Conservation (phyloP, 35 echinoderm and acorn worm genomes). For the Anneissia japonica region DNA sequence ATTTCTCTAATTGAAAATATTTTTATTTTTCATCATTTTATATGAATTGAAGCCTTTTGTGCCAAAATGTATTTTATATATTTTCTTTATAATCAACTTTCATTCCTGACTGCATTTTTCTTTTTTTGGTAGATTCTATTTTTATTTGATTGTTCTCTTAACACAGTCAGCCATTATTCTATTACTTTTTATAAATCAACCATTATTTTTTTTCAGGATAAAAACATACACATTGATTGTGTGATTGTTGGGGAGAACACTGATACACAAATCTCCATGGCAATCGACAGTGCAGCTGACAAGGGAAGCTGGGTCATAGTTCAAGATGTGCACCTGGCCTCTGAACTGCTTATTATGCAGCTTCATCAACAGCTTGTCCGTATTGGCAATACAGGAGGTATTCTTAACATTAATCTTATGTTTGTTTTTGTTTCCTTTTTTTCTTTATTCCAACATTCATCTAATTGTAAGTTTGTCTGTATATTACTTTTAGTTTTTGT, state of each 20-base stretch:
- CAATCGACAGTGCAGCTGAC: slow-evolving; percentile 67
- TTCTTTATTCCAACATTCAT: too few relatives aligned
- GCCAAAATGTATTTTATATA: neutral
- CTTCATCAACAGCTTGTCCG: slow-evolving; percentile 73
- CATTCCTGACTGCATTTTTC: too few relatives aligned
- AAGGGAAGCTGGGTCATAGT: slow-evolving; percentile 88
- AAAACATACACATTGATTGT: slow-evolving; percentile 70
- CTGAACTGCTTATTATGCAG: slow-evolving; percentile 27
- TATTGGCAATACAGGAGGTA: slow-evolving; percentile 89
- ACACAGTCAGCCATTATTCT: too few relatives aligned
- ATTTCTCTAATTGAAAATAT: too few relatives aligned
- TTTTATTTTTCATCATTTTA: neutral
- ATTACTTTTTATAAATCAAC: too few relatives aligned
- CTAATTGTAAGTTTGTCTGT: too few relatives aligned
- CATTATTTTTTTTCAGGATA: slow-evolving; percentile 39
- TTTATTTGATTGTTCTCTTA: too few relatives aligned
- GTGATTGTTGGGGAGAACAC: slow-evolving; percentile 69
- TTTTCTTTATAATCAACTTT: neutral
- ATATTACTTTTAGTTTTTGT: neutral
- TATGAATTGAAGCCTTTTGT: neutral
- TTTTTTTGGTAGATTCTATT: neutral
- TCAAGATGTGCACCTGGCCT: slow-evolving; percentile 78
- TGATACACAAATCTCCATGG: slow-evolving; percentile 62
- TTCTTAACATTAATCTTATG: neutral
- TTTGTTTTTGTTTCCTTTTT: neutral